These are phyloP conservation scores for Eurystomus glaucurus DNA, from an alignment of 2,797 vertebrate species.

Conservation along the genomic window DNA sequence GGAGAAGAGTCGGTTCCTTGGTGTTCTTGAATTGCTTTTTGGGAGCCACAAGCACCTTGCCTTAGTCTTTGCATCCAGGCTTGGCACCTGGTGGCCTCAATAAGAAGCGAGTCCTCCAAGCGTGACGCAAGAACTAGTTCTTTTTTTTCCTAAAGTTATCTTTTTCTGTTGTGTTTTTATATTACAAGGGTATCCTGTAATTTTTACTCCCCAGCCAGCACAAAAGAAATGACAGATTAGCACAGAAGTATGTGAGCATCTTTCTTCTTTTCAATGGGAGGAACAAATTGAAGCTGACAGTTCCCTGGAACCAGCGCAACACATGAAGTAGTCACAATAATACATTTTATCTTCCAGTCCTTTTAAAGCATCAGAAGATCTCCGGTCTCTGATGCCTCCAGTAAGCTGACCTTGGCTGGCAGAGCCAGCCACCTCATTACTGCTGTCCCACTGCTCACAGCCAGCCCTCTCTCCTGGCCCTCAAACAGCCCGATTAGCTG, in stretches of 20 bases:
- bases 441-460: conserved; percentile 45
- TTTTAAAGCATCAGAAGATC: conserved; percentile 40
- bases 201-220: not conserved
- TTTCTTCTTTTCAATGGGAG: conserved; percentile 43
- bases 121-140: not conserved
- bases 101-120: not conserved
- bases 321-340: conserved; percentile 47
- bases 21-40: not conserved
- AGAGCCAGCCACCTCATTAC: conserved; percentile 42
- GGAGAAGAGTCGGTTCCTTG: not conserved
- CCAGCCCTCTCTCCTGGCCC: not conserved
- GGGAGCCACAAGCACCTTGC: not conserved
- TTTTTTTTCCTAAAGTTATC: not conserved
- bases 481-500: conserved; percentile 4
- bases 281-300: conserved; percentile 75
- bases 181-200: not conserved
- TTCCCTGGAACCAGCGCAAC: conserved; percentile 35
- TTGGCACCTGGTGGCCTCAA: not conserved
- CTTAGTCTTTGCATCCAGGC: not conserved
- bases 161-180: not conserved
- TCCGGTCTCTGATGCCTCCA: conserved; percentile 26
- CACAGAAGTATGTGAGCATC: not conserved
- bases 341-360: conserved; percentile 43
- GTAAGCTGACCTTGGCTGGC: conserved; percentile 56
- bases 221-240: conserved; percentile 5